Evolutionary conservation across 2,888 invertebrate genomes (phyloP).

Genomic region (Aricia artaxerxes): DNA sequence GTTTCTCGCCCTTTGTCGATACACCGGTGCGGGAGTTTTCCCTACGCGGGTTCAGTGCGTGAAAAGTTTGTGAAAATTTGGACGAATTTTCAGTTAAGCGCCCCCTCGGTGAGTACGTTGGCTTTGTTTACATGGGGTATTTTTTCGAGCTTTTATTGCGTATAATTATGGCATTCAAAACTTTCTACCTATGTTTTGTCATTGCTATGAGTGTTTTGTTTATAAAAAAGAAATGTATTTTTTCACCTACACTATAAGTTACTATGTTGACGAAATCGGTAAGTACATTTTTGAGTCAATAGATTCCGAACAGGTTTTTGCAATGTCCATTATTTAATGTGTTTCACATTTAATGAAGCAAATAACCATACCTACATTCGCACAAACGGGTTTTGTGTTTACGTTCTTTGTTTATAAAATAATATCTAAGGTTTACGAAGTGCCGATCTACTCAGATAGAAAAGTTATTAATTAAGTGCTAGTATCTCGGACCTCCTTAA

Average conservation of each 20-base stretch:
- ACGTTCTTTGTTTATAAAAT: neutral
- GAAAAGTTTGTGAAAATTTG: slow-evolving; percentile 34
- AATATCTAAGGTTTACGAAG: neutral
- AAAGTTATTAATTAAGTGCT: neutral
- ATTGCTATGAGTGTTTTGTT: neutral
- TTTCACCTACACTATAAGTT: neutral
- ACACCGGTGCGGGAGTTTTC: slow-evolving; percentile 63
- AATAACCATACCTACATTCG: slow-evolving; percentile 7
- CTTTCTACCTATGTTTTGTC: neutral
- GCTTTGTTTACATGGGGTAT: neutral
- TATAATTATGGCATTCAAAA: neutral
- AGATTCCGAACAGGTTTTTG: slow-evolving; percentile 3
- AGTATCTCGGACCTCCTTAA: too few relatives aligned
- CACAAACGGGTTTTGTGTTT: slow-evolving; percentile 11
- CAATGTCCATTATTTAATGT: slow-evolving; percentile 16
- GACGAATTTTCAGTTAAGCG: neutral
- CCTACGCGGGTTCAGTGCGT: slow-evolving; percentile 68
- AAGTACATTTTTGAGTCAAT: neutral
- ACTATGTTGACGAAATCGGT: slow-evolving; percentile 5
- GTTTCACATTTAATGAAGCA: slow-evolving; percentile 22
- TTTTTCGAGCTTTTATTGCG: neutral
- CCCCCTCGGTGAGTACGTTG: neutral
- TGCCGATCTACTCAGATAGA: neutral
- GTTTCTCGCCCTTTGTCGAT: slow-evolving; percentile 63
- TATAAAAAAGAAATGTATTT: neutral